Conservation (phyloP, 2,888 invertebrate genomes). For the Lasioglossum figueresi region DNA sequence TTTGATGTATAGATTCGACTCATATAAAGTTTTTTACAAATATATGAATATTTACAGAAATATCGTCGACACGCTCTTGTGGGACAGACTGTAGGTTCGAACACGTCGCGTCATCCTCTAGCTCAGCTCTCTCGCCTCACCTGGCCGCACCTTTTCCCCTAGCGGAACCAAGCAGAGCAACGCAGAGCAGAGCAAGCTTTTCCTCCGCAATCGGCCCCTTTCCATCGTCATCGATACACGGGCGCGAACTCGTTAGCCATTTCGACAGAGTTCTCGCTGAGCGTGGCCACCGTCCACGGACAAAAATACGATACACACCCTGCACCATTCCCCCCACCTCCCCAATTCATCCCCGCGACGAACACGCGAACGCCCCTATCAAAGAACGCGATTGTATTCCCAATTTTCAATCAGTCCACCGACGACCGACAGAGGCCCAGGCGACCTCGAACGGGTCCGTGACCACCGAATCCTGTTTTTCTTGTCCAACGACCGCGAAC, state of each 20-base stretch:
- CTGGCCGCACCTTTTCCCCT: not conserved
- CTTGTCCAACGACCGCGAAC: not conserved
- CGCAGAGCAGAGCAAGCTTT: not conserved
- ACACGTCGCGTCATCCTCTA: not conserved
- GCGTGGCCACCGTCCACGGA: not conserved
- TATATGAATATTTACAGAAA: no score
- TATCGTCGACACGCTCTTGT: no score
- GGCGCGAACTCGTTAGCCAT: constrained; percentile 72
- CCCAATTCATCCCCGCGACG: constrained; percentile 5
- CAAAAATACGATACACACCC: constrained; percentile 38
- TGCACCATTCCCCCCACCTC: not conserved
- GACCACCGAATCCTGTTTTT: not conserved
- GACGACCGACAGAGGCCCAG: not conserved
- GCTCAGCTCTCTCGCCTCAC: not conserved
- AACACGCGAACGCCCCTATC: constrained; percentile 25
- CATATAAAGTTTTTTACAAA: no score
- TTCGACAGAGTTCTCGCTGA: constrained; percentile 51
- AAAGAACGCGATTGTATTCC: constrained; percentile 55
- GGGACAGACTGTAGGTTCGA: constrained; percentile 20
- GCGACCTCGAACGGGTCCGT: not conserved
- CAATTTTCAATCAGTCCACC: constrained; percentile 51
- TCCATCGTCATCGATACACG: constrained; percentile 71
- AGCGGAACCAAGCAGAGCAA: not conserved
- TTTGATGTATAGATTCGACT: no score
- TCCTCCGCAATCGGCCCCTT: constrained; percentile 9